Conservation (phyloP, 2,113 vertebrate species). For the Megaceryle torquata region DNA sequence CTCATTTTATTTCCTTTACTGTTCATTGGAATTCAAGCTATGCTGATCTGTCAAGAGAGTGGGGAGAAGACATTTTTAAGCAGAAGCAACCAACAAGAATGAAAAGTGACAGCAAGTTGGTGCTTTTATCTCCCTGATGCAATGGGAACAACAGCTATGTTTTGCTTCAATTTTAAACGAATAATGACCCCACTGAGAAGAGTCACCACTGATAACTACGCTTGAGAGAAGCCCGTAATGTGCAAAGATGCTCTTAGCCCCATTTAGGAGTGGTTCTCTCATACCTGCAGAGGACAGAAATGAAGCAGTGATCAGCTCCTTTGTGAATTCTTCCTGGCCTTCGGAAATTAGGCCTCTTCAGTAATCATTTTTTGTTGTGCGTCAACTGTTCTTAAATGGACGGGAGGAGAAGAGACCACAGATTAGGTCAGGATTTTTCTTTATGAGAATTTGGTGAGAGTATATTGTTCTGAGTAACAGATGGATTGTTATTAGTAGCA, state of each 20-base stretch:
- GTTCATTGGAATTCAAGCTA: not conserved
- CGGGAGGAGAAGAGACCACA: not conserved
- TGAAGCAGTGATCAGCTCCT: rapidly evolving
- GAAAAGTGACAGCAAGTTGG: not conserved
- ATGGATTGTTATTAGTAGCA: not conserved
- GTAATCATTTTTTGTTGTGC: not conserved
- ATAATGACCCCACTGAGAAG: not conserved
- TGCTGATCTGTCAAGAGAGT: not conserved
- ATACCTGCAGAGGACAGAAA: not conserved
- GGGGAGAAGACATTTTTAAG: not conserved
- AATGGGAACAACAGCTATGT: not conserved
- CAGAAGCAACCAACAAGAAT: not conserved
- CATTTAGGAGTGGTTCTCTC: rapidly evolving
- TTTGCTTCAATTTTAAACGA: not conserved
- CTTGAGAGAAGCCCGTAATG: not conserved
- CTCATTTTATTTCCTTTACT: not conserved
- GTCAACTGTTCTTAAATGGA: not conserved
- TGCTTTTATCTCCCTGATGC: not conserved
- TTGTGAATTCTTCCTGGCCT: not conserved
- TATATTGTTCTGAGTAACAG: not conserved
- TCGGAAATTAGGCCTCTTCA: not conserved
- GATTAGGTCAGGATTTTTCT: not conserved
- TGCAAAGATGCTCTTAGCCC: not conserved
- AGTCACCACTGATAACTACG: rapidly evolving
- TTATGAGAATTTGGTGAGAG: not conserved